Evolutionary conservation across 1,140 invertebrate genomes (phyloP).

Genomic region (Heliothis virescens): DNA sequence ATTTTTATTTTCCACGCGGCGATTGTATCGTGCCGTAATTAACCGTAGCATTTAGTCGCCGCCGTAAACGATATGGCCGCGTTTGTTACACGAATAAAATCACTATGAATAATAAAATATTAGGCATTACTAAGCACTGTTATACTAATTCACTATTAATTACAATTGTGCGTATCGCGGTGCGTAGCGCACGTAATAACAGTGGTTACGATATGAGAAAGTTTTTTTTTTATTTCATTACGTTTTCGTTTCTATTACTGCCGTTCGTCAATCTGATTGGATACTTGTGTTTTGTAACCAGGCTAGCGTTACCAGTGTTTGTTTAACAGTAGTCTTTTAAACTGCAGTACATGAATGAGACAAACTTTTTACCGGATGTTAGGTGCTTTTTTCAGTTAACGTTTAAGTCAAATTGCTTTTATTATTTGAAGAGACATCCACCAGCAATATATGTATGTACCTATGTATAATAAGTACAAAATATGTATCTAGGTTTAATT

Average conservation of each 20-base stretch:
- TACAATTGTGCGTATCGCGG: slow-evolving; percentile 41
- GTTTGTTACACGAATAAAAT: slow-evolving; percentile 59
- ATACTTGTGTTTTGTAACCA: background rate
- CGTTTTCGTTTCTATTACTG: slow-evolving; percentile 23
- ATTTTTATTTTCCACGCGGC: slow-evolving; percentile 79
- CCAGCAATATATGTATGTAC: background rate
- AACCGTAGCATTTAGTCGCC: slow-evolving; percentile 77
- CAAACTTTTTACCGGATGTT: too few species aligned
- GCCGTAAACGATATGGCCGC: slow-evolving; percentile 67
- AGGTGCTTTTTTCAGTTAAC: too few species aligned
- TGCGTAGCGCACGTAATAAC: slow-evolving; percentile 38
- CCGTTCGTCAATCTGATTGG: background rate
- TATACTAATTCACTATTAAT: slow-evolving; percentile 52
- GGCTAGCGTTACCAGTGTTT: too few species aligned
- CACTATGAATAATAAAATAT: slow-evolving; percentile 57
- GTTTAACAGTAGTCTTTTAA: too few species aligned
- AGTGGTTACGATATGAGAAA: slow-evolving; percentile 7
- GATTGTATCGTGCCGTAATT: slow-evolving; percentile 77
- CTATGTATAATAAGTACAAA: slow-evolving; percentile 3
- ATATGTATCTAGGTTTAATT: background rate
- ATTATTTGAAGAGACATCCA: too few species aligned
- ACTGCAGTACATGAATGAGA: too few species aligned
- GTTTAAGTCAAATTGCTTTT: too few species aligned
- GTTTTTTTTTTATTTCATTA: slow-evolving; percentile 22
- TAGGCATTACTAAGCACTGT: slow-evolving; percentile 43